Conservation (phyloP, 2,888 invertebrate species). For the Mechanitis mazaeus region DNA sequence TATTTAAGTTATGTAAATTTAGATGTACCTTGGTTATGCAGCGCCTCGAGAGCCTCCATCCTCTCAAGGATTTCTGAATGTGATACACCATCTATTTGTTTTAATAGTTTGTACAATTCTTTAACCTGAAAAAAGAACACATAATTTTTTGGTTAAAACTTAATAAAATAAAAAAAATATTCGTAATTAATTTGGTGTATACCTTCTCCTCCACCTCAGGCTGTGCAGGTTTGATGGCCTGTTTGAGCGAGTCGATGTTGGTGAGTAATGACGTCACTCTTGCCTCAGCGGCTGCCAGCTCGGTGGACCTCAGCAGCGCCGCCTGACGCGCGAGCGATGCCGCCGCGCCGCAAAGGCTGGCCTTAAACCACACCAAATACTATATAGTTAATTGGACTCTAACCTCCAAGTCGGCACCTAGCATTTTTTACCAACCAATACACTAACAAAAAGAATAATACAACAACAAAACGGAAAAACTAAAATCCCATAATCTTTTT, state of each 20-base stretch:
- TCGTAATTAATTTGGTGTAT: background rate
- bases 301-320: constrained; percentile 86
- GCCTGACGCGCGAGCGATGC: constrained; percentile 87
- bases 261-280: constrained; percentile 84
- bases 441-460: too few relatives aligned
- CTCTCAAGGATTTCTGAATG: constrained; percentile 86
- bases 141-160: background rate
- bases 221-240: constrained; percentile 76
- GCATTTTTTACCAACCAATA: too few relatives aligned
- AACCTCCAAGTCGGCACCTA: too few relatives aligned
- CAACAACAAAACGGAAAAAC: too few relatives aligned
- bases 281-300: constrained; percentile 90
- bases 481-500: too few relatives aligned
- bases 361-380: constrained; percentile 35
- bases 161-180: too few relatives aligned
- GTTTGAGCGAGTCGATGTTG: constrained; percentile 84
- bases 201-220: constrained; percentile 82
- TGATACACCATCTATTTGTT: constrained; percentile 88
- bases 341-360: constrained; percentile 79
- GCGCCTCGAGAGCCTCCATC: constrained; percentile 88
- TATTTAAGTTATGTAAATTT: background rate
- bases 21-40: constrained; percentile 91
- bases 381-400: too few relatives aligned
- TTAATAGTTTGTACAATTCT: constrained; percentile 91
- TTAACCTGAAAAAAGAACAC: constrained; percentile 74